These are phyloP conservation scores for Isichthys henryi DNA, from an alignment of 2,113 vertebrate genomes.

Conservation along the genomic window DNA sequence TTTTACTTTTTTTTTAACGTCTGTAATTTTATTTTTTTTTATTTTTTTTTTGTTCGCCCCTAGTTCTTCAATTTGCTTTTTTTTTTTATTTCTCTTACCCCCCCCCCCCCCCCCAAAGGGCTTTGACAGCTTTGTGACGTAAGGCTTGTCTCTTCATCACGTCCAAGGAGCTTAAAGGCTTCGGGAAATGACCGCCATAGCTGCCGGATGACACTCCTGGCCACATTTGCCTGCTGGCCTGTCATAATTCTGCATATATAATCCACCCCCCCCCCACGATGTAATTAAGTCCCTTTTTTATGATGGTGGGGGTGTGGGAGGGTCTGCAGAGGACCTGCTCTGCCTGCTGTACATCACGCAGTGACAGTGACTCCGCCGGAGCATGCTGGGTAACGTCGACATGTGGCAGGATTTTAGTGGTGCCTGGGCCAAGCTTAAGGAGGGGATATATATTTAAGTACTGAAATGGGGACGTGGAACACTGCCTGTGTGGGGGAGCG, in stretches of 20 bases:
- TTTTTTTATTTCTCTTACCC: no score
- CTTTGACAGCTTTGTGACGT: not conserved
- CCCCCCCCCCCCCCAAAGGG: not conserved
- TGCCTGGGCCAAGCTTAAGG: not conserved
- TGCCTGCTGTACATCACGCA: not conserved
- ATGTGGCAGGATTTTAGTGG: not conserved
- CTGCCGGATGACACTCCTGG: not conserved
- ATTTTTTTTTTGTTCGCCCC: no score
- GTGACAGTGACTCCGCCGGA: not conserved
- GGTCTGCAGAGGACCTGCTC: not conserved
- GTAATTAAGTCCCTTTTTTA: conserved; percentile 11
- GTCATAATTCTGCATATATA: not conserved
- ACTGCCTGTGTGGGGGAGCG: not conserved
- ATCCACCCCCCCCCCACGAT: not conserved
- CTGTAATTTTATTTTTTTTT: no score
- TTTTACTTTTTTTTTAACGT: no score
- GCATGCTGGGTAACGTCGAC: not conserved
- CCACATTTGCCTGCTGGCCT: not conserved
- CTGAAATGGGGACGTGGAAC: not conserved
- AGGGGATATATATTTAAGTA: not conserved
- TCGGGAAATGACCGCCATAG: not conserved
- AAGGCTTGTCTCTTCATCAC: not conserved
- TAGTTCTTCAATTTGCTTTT: no score
- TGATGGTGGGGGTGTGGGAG: not conserved
- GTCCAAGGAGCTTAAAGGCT: not conserved